Base-by-base conservation (phyloP, 1,140 invertebrate genomes). In the Cotesia chilonis region DNA sequence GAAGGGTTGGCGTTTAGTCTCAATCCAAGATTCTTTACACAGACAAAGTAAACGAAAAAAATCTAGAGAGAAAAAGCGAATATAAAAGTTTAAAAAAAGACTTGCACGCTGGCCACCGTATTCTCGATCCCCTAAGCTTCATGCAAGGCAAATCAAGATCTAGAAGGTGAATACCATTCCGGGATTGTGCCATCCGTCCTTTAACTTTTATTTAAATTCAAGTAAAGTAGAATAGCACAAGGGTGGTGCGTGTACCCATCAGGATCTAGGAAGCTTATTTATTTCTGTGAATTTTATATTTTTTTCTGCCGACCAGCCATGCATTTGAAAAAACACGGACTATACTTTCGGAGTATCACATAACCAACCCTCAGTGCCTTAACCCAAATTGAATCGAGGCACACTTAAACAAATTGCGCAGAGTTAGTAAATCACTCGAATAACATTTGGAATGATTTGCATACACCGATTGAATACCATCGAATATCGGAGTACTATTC, bases 331-430 rank as follows among this genome's bases (percentile, higher is more conserved):
- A 70, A 61, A 64, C 5, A 41, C 37, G 28, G 20, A 10, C 36
- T 41, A 10, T 14, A 37, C 9, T 38, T 51, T 69, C 37, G 59
- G 63, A 55, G 57, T 51, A 61, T 70, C 68, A 59, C 20, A 64
- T 55, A 64, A 65, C 63, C 65, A 60, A 37, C 12, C 70, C 68
- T 38, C 67, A 51, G 41, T 68, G 68, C 65, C 63, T 77, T 79
- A 81, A 81, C 80, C 78, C 79, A 82, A 81, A 80, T 83, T 77
- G 80, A 85, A 86, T 85, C 80, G 80, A 79, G 79, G 81, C 85
- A 87, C 85, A 86, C 86, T 87, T 85, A 87, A 87, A 84, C 83
- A 82, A 84, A 87, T 87, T 87, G 84, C 82, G 76, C 79, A 54
- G 63, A 70, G 64, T 51, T 77, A 70, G 83, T 86, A 84, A 87